phyloP scores from a whole-genome alignment of 1,140 invertebrate genomes.

The Callitettix versicolor region DNA sequence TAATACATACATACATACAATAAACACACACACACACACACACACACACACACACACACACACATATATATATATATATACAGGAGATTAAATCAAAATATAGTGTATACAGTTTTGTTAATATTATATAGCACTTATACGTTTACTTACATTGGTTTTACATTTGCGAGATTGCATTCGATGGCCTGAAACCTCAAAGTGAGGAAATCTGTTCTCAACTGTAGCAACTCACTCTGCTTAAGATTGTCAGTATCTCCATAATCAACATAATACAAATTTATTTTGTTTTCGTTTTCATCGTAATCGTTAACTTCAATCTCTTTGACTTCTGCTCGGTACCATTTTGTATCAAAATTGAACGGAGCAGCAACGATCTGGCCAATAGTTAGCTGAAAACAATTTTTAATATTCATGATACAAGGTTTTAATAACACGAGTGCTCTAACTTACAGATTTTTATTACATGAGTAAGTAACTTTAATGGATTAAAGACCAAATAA shows the following conservation, averaged over 20 bases:
- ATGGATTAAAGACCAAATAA: neutral
- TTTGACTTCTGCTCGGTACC: constrained; percentile 51
- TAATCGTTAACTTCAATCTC: constrained; percentile 33
- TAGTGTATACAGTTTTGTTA: too few relatives aligned
- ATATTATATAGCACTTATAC: too few relatives aligned
- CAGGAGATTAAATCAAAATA: too few relatives aligned
- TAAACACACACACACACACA: too few relatives aligned
- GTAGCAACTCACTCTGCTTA: constrained; percentile 45
- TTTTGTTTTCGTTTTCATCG: constrained; percentile 37
- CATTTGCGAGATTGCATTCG: constrained; percentile 63
- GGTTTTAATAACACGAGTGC: too few relatives aligned
- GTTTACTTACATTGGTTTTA: constrained; percentile 43
- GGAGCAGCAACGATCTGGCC: constrained; percentile 70
- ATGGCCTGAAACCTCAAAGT: constrained; percentile 63
- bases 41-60: too few relatives aligned
- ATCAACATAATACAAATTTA: constrained; percentile 64
- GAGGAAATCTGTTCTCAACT: constrained; percentile 61
- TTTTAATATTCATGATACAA: too few relatives aligned
- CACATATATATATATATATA: too few relatives aligned
- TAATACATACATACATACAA: too few relatives aligned
- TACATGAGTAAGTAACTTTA: neutral
- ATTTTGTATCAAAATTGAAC: constrained; percentile 61
- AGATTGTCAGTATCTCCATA: constrained; percentile 65
- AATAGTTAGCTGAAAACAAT: constrained; percentile 37
- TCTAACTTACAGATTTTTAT: neutral